A percentile compares a stretch with the other conserved stretches of the same genome.
phyloP scores from a whole-genome alignment of 2,888 invertebrate species.

The Notodonta ziczac region DNA sequence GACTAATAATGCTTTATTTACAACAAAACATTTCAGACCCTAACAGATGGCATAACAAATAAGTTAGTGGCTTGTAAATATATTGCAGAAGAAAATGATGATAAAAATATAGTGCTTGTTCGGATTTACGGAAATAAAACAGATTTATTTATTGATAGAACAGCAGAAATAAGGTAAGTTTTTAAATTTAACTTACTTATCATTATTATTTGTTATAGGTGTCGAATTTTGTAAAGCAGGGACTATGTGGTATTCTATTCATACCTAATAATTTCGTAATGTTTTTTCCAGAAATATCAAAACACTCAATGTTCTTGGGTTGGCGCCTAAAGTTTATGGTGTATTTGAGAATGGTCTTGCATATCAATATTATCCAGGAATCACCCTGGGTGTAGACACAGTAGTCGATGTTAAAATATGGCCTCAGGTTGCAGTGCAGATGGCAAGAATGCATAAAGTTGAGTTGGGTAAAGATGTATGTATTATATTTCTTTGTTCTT shows the following conservation, averaged over 20 bases:
- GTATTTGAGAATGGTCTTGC: constrained; percentile 97
- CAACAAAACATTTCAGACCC: constrained; percentile 84
- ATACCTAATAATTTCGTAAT: background rate
- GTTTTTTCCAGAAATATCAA: constrained; percentile 67
- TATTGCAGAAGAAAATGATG: constrained; percentile 43
- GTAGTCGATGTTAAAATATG: constrained; percentile 88
- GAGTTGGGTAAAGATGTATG: constrained; percentile 68
- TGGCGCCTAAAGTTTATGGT: constrained; percentile 95
- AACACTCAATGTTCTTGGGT: constrained; percentile 86
- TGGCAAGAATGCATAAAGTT: constrained; percentile 93
- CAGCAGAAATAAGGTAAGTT: constrained; percentile 89
- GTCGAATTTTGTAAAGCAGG: no score
- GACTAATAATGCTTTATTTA: background rate
- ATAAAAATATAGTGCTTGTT: constrained; percentile 90
- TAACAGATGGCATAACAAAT: constrained; percentile 97
- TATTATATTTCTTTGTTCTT: constrained; percentile 15
- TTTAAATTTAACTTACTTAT: no score
- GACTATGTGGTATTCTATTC: no score
- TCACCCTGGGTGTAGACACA: constrained; percentile 87
- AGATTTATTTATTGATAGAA: constrained; percentile 95
- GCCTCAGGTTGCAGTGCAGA: constrained; percentile 89
- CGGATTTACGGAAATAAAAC: constrained; percentile 97
- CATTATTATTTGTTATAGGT: no score
- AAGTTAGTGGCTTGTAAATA: constrained; percentile 92
- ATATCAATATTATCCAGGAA: constrained; percentile 94